Evolutionary conservation across 2,113 vertebrate genomes (phyloP).

Genomic region (Regulus satrapa): DNA sequence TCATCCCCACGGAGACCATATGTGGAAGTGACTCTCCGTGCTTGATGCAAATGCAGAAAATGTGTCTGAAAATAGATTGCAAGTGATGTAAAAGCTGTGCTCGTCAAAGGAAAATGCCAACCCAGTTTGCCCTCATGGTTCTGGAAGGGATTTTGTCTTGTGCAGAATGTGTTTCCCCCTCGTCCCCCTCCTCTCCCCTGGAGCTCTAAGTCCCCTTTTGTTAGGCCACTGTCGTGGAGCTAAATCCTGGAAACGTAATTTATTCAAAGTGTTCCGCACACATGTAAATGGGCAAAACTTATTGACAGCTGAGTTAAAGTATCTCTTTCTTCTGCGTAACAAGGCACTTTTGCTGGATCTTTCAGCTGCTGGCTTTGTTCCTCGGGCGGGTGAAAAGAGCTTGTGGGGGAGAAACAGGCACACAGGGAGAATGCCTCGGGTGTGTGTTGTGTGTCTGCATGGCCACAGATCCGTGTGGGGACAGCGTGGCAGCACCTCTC

Average conservation of each 20-base stretch:
- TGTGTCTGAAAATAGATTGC: background rate
- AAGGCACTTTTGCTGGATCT: slow-evolving; percentile 30
- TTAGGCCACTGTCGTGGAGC: background rate
- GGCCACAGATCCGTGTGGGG: background rate
- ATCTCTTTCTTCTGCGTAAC: slow-evolving; percentile 45
- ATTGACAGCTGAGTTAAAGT: slow-evolving; percentile 58
- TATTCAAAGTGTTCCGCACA: slow-evolving; percentile 47
- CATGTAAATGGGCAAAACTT: slow-evolving; percentile 58
- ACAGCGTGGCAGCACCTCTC: background rate
- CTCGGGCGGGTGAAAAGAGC: background rate
- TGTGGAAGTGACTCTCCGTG: background rate
- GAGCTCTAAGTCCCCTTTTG: slow-evolving; percentile 34
- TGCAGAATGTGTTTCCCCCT: slow-evolving; percentile 13
- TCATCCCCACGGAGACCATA: background rate
- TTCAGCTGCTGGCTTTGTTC: slow-evolving; percentile 41
- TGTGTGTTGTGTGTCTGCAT: background rate
- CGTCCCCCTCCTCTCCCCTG: background rate
- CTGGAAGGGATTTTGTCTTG: slow-evolving; percentile 26
- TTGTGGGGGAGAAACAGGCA: background rate
- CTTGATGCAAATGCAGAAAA: background rate
- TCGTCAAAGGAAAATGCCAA: background rate
- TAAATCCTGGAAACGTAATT: slow-evolving; percentile 56
- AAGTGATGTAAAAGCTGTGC: background rate
- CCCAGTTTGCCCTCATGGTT: background rate
- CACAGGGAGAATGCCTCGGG: background rate